Evolutionary conservation across 1,140 invertebrate species (phyloP).

Genomic region (Trichoplusia ni): DNA sequence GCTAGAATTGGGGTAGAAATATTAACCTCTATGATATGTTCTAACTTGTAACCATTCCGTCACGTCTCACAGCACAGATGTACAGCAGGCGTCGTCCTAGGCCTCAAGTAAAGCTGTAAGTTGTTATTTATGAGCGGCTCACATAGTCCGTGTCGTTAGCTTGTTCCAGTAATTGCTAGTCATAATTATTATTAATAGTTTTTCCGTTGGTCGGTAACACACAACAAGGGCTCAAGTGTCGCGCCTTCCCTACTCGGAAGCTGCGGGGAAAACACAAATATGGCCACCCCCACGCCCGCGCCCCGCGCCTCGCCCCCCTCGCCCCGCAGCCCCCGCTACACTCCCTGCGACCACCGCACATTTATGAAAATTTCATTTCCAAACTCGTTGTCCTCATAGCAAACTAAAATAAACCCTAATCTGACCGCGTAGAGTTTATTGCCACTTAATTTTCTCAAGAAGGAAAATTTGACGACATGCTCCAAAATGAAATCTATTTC

Average conservation of each 20-base stretch:
- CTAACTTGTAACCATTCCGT: too few species aligned
- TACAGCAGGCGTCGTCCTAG: too few species aligned
- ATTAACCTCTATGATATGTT: too few species aligned
- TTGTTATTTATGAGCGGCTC: too few species aligned
- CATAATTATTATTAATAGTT: slow-evolving; percentile 76
- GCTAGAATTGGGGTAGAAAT: too few species aligned
- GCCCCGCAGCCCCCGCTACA: slow-evolving; percentile 33
- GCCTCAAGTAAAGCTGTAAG: too few species aligned
- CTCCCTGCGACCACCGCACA: slow-evolving; percentile 43
- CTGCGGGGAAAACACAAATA: slow-evolving; percentile 68
- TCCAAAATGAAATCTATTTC: slow-evolving; percentile 59
- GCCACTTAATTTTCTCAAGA: slow-evolving; percentile 54
- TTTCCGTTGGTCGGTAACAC: slow-evolving; percentile 58
- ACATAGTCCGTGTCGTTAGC: background rate
- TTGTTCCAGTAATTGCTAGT: slow-evolving; percentile 40
- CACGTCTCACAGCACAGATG: too few species aligned
- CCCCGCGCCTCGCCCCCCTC: slow-evolving; percentile 25
- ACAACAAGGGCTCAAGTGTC: slow-evolving; percentile 59
- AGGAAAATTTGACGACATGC: slow-evolving; percentile 51
- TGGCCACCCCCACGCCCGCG: slow-evolving; percentile 35
- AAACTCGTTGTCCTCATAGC: slow-evolving; percentile 48
- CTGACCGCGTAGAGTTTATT: slow-evolving; percentile 56
- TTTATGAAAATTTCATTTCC: slow-evolving; percentile 78
- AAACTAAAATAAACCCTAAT: slow-evolving; percentile 71
- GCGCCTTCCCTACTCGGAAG: slow-evolving; percentile 62